Base-by-base conservation (phyloP, 2,888 invertebrate species). In the Oligia fasciuncula region DNA sequence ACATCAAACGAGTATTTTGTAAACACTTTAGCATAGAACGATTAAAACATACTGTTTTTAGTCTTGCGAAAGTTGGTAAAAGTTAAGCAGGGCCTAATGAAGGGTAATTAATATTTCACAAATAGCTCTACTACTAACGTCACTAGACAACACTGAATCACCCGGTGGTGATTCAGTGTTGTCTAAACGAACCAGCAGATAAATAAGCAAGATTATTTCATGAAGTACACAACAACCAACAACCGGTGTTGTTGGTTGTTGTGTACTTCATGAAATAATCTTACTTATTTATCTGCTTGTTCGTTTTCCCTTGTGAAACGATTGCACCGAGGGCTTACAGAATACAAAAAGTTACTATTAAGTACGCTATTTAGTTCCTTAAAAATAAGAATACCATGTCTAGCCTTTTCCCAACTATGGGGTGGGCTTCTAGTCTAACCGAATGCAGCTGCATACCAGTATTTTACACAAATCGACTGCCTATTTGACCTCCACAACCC, bases 51-150 rank as follows among this genome's bases (percentile, higher is more conserved):
- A 73, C 68, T 67, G 76, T 72, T 82, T 72, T 83, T 57, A 76
- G 70, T 70, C 23, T 74, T 68, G 68, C 72, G 76, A 86, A 87
- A 87, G 81, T 69, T 78, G n/a, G 83, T 81, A 86, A 81, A 81
- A 84, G 85, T 84, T 79, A 81, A 75, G 74, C 62, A 84, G 78
- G 69, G 76, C 62, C 17, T 76, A 86, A 84, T 86, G 79, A 76
- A 68, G 14, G 46, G 62, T 82, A 81, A 81, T 85, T 86, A 84
- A 85, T 78, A 40, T 65, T 78, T 77, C 73, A 77, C 81, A 81
- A 87, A 87, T 77, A 84, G 77, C 63, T 65, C 6, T 62, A 76
- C 46, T 46, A 60, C 72, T 79, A 75, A 79, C 65, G 54, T 76
- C 72, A 76, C 65, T 49, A 67, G 71, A 70, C 63, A 76, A 72